These are phyloP conservation scores for Oxycera nigricornis DNA, from an alignment of 2,888 invertebrate species.

Conservation along the genomic window DNA sequence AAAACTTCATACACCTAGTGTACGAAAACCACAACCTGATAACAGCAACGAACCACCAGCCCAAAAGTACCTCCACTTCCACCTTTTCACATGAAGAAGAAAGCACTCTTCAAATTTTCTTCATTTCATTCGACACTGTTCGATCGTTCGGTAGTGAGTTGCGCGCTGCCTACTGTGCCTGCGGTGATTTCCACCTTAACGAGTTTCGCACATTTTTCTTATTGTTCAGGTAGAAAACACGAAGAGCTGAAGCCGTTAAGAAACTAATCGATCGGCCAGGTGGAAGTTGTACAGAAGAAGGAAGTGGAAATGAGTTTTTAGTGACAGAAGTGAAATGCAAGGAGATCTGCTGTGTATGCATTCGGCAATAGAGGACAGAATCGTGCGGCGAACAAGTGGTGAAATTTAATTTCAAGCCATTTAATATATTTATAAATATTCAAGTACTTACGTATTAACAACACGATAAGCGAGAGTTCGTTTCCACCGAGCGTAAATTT, in stretches of 20 bases:
- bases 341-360: slow-evolving; percentile 18
- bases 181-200: slow-evolving; percentile 25
- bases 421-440: not conserved
- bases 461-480: not conserved
- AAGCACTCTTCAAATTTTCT: slow-evolving; percentile 30
- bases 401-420: slow-evolving; percentile 11
- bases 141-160: slow-evolving; percentile 38
- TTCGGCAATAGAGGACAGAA: slow-evolving; percentile 7
- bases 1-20: too few species aligned
- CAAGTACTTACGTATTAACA: not conserved
- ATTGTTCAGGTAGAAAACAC: not conserved
- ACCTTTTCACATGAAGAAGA: slow-evolving; percentile 26
- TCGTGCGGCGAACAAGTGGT: slow-evolving; percentile 20
- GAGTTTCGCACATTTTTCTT: not conserved
- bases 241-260: not conserved
- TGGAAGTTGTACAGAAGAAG: slow-evolving; percentile 20
- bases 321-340: slow-evolving; percentile 28
- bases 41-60: slow-evolving; percentile 3
- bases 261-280: not conserved
- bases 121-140: slow-evolving; percentile 41
- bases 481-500: not conserved
- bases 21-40: not conserved
- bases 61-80: slow-evolving; percentile 1
- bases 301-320: slow-evolving; percentile 22
- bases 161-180: slow-evolving; percentile 1